phyloP scores from a whole-genome alignment of 2,888 invertebrate species.

The Cetonia aurata region DNA sequence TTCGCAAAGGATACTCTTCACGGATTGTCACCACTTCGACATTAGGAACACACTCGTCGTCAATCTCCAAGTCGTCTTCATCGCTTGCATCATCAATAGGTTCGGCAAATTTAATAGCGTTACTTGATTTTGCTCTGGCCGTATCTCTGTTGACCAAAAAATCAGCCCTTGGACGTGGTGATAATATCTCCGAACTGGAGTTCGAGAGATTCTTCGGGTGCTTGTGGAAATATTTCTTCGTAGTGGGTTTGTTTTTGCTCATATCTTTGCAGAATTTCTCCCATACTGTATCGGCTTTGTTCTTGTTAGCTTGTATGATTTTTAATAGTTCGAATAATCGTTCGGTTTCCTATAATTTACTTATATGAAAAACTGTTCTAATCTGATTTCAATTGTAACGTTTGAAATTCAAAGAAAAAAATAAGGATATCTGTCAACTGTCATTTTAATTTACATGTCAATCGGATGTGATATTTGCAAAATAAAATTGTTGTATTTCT shows the following conservation, averaged over 20 bases:
- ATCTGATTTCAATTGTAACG: not conserved
- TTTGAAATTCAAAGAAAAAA: no score
- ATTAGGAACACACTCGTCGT: not conserved
- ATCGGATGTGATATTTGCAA: not conserved
- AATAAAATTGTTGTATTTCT: not conserved
- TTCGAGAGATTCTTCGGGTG: slow-evolving; percentile 45
- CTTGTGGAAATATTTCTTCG: slow-evolving; percentile 37
- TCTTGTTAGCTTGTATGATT: slow-evolving; percentile 40
- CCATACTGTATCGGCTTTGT: slow-evolving; percentile 46
- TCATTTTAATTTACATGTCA: not conserved
- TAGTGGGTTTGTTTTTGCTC: slow-evolving; percentile 15
- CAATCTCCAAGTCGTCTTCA: not conserved
- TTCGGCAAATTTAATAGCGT: slow-evolving; percentile 24
- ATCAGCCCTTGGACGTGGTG: slow-evolving; percentile 11
- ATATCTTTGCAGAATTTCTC: slow-evolving; percentile 43
- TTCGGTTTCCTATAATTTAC: slow-evolving; percentile 34
- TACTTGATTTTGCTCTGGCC: slow-evolving; percentile 9
- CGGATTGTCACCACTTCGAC: slow-evolving; percentile 37
- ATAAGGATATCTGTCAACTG: no score
- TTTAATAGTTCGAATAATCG: slow-evolving; percentile 38
- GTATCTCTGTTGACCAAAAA: not conserved
- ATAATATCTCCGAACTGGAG: slow-evolving; percentile 39
- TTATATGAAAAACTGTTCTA: not conserved
- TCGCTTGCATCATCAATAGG: not conserved
- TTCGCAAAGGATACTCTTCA: slow-evolving; percentile 19